Base-by-base conservation (phyloP, 2,888 invertebrate genomes). In the Pyrocoelia pectoralis region DNA sequence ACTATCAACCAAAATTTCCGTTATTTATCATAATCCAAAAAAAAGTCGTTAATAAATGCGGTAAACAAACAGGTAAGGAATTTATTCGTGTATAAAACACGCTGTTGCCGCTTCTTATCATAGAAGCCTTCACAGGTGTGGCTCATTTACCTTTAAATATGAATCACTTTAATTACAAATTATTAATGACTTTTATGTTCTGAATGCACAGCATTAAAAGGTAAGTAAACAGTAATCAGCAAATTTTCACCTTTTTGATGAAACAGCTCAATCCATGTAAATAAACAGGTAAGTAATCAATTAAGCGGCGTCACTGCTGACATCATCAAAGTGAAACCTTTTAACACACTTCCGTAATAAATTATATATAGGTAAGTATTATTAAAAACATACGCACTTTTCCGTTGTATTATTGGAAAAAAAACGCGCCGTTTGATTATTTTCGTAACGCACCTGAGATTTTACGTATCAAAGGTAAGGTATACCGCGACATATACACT, bases 91-190 rank as follows among this genome's bases (percentile, higher is more conserved):
- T 61, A 69, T 60, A 48, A 63, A 65, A 54, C 10, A 57, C 72
- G 67, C 65, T 59, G 73, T 72, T 74, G 74, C 74, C 74, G 68
- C 48, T 59, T 65, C 57, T 56, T 38, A 66, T 61, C 58, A 59
- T 61, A 65, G 51, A 55, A 60, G 68, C 68, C 70, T 71, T 69
- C 69, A 72, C 74, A 74, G 74, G 74, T 73, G 74, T 74, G 74
- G 74, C 13, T 50, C 41, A 46, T 50, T 53, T 61, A 64, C 56
- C 59, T 62, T 56, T 56, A 62, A 61, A 50, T 28, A 50, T 29
- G 50, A 29, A 8, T 50, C 50, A 29, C 6, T 50, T 24, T 49
- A 13, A 49, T 19, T 18, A 49, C 6, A 49, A 49, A 19, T 43
- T 40, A 13, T 6, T 4, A 40, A 15, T 12, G 15, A 12, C 10